Evolutionary conservation across 2,888 invertebrate genomes (phyloP).

Genomic region (Apotomis betuletana): DNA sequence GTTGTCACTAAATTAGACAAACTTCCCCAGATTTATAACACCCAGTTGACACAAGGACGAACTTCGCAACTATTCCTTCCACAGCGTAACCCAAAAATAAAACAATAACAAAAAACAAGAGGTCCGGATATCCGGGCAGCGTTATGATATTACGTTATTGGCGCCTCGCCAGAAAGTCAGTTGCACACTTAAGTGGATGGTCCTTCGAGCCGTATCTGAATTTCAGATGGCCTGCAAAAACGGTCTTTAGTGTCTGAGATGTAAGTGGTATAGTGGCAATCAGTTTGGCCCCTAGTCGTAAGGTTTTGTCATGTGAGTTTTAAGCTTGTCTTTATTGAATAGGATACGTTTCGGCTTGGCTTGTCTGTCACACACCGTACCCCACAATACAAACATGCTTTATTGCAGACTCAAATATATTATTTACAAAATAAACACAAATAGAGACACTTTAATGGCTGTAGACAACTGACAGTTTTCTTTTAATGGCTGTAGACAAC

Average conservation of each 20-base stretch:
- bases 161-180: constrained; percentile 61
- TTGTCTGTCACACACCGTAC: background rate
- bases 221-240: constrained; percentile 55
- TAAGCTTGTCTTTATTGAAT: background rate
- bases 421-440: too few relatives aligned
- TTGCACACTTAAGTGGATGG: constrained; percentile 55
- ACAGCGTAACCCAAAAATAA: constrained; percentile 43
- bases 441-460: too few relatives aligned
- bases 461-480: too few relatives aligned
- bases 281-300: background rate
- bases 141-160: constrained; percentile 67
- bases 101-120: constrained; percentile 51
- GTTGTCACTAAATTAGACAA: constrained; percentile 7
- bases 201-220: constrained; percentile 57
- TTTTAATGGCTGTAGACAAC: too few relatives aligned
- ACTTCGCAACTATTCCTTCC: constrained; percentile 7
- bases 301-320: constrained; percentile 5
- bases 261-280: constrained; percentile 1
- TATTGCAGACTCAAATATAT: too few relatives aligned
- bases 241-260: constrained; percentile 37
- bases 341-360: background rate
- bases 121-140: constrained; percentile 52
- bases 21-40: constrained; percentile 4
- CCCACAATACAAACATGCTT: background rate
- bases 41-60: constrained; percentile 1